Conservation (phyloP, 2,797 vertebrate genomes). For the Cheracebus regulus region DNA sequence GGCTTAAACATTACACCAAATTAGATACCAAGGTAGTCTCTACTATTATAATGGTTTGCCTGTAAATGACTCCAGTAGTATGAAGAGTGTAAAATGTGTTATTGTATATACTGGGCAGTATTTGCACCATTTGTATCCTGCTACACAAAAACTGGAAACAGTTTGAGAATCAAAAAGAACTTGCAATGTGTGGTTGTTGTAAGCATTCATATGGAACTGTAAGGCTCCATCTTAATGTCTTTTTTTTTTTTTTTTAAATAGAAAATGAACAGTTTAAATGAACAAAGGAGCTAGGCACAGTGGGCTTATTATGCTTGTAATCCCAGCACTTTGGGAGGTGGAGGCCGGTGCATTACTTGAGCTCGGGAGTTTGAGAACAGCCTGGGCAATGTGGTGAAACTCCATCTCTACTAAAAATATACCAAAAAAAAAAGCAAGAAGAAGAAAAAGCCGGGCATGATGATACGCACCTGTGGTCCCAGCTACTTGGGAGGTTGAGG, state of each 20-base stretch:
- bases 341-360: background rate
- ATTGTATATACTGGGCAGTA: constrained; percentile 12
- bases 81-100: constrained; percentile 49
- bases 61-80: constrained; percentile 11
- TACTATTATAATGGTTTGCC: constrained; percentile 51
- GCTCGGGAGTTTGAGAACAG: background rate
- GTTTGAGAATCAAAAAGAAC: background rate
- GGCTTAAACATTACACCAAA: constrained; percentile 55
- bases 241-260: background rate
- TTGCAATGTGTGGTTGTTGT: background rate
- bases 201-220: background rate
- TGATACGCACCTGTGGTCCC: background rate
- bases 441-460: background rate
- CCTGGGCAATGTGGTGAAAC: background rate
- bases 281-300: background rate
- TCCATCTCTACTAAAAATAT: background rate
- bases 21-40: constrained; percentile 39
- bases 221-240: background rate
- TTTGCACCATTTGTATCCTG: background rate
- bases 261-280: constrained; percentile 29
- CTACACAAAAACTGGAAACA: background rate
- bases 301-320: background rate
- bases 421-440: background rate
- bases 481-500: background rate
- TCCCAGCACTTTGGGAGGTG: background rate